A percentile compares a stretch with the other conserved stretches of the same genome.
Evolutionary conservation across 2,113 vertebrate species (phyloP).

Genomic region (Macaca fascicularis): DNA sequence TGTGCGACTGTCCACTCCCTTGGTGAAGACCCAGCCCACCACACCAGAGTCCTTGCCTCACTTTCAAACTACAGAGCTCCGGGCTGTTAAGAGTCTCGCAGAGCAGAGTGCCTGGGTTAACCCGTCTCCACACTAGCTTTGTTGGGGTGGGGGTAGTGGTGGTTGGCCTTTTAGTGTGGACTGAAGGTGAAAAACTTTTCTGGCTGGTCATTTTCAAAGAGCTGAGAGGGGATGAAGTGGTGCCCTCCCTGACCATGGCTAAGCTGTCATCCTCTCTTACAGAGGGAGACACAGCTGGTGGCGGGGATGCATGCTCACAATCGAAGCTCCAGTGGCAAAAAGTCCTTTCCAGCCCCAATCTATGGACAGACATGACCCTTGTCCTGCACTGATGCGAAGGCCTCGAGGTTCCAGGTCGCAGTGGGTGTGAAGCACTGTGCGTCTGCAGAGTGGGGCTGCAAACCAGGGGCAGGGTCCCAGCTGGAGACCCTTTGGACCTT

Average conservation of each 20-base stretch:
- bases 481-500: background rate
- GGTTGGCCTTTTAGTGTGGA: background rate
- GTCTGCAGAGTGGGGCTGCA: rapidly evolving
- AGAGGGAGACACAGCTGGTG: background rate
- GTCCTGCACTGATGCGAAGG: conserved; percentile 67
- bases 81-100: rapidly evolving
- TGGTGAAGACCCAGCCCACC: background rate
- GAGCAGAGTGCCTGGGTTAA: background rate
- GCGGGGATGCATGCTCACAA: background rate
- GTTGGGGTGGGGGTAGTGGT: rapidly evolving
- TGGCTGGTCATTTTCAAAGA: background rate
- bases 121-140: rapidly evolving
- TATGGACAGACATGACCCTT: conserved; percentile 82
- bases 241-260: rapidly evolving
- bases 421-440: rapidly evolving
- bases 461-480: too few species aligned
- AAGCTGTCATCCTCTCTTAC: background rate
- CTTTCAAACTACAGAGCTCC: background rate
- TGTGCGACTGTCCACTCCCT: rapidly evolving
- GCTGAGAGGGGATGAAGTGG: rapidly evolving
- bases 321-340: conserved; percentile 78
- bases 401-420: conserved; percentile 13
- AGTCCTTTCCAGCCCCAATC: conserved; percentile 76
- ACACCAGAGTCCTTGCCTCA: background rate
- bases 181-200: background rate